phyloP scores from a whole-genome alignment of 1,140 invertebrate genomes.

The Caerostris darwini region DNA sequence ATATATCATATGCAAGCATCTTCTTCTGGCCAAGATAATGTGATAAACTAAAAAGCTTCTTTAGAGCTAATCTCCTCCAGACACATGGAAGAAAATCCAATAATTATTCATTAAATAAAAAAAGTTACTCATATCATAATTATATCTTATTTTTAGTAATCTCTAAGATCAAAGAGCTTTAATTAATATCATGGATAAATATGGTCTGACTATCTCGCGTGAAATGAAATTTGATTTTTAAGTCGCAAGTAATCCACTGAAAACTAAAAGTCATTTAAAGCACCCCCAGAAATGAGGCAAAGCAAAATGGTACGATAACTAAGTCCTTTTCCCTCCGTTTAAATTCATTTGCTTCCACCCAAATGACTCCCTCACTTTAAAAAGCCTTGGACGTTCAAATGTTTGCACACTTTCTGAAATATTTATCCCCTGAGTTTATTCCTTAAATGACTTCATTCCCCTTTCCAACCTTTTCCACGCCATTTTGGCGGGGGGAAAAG shows the following conservation, averaged over 20 bases:
- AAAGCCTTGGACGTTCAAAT: not conserved
- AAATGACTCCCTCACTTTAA: conserved; percentile 29
- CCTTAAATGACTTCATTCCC: conserved; percentile 16
- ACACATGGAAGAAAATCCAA: no score
- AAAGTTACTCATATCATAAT: no score
- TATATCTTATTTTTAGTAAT: no score
- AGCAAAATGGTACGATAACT: not conserved
- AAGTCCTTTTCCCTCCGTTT: not conserved
- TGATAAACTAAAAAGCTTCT: no score
- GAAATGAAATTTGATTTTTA: not conserved
- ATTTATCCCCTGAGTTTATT: conserved; percentile 38
- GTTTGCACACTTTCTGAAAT: conserved; percentile 34
- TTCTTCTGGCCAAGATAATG: no score
- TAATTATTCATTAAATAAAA: no score
- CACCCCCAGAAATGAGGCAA: not conserved
- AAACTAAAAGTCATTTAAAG: not conserved
- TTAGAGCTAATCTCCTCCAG: no score
- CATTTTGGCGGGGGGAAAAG: not conserved
- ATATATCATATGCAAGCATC: no score
- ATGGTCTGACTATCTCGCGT: not conserved
- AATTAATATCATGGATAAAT: not conserved
- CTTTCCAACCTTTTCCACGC: not conserved
- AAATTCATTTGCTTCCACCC: not conserved
- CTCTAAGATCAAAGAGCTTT: no score
- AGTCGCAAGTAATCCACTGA: not conserved